A percentile compares a stretch with the other conserved stretches of the same genome.
Conservation (phyloP, 2,797 vertebrate species). For the Myripristis jacobus region DNA sequence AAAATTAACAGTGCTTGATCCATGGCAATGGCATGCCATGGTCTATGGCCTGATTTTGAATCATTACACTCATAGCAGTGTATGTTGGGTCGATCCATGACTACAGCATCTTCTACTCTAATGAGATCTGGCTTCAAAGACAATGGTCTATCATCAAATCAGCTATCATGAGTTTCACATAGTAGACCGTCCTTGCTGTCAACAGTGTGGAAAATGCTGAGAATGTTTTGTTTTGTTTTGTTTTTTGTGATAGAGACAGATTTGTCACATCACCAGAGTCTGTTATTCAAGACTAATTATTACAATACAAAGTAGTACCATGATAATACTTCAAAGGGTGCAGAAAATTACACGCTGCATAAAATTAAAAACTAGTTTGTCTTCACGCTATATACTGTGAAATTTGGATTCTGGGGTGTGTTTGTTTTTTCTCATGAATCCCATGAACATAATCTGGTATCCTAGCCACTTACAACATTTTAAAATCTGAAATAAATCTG, state of each 20-base stretch:
- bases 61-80: conserved; percentile 13
- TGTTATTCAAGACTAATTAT: conserved; percentile 21
- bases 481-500: background rate
- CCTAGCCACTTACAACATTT: background rate
- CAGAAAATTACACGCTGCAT: conserved; percentile 14
- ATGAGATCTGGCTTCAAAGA: conserved; percentile 48
- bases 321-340: conserved; percentile 3
- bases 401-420: background rate
- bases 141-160: conserved; percentile 35
- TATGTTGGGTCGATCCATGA: conserved; percentile 1
- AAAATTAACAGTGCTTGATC: too few species aligned
- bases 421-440: background rate
- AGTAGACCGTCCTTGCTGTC: conserved; percentile 35
- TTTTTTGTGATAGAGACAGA: too few species aligned
- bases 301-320: conserved; percentile 13
- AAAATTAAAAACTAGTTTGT: conserved; percentile 1
- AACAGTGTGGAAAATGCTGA: conserved; percentile 33
- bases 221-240: too few species aligned
- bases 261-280: conserved; percentile 1
- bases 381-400: conserved; percentile 1
- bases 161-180: conserved; percentile 27
- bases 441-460: too few species aligned
- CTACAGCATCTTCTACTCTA: conserved; percentile 3
- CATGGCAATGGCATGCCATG: background rate
- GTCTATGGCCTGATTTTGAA: conserved; percentile 16